Conservation (phyloP, 2,113 vertebrate species). For the Rousettus leschenaultii region DNA sequence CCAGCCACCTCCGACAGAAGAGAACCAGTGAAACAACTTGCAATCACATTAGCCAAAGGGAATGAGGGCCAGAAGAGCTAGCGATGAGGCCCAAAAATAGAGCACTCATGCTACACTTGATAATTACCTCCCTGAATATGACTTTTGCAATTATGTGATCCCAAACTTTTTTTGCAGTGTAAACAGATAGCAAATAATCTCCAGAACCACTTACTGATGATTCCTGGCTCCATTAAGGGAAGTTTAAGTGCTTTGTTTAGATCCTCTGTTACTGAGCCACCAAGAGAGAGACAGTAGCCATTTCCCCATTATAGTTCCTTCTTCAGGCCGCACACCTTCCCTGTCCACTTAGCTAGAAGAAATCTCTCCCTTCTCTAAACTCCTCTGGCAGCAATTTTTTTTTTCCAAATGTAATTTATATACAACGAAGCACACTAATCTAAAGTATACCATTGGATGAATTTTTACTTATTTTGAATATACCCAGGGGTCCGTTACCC, state of each 20-base stretch:
- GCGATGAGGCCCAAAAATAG: slow-evolving; percentile 48
- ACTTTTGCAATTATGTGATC: slow-evolving; percentile 58
- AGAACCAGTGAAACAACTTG: slow-evolving; percentile 25
- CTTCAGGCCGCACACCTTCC: neutral
- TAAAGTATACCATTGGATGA: neutral
- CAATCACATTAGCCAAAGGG: slow-evolving; percentile 58
- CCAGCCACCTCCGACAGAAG: neutral
- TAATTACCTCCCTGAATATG: slow-evolving; percentile 51
- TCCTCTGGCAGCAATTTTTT: neutral
- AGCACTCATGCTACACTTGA: slow-evolving; percentile 56
- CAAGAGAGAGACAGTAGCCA: neutral
- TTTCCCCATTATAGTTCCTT: neutral
- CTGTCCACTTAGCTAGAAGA: neutral
- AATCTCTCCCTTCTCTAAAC: neutral
- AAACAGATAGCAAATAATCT: slow-evolving; percentile 61
- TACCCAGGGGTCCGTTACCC: neutral
- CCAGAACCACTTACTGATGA: slow-evolving; percentile 55
- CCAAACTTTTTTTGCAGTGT: slow-evolving; percentile 4
- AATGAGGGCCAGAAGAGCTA: slow-evolving; percentile 42
- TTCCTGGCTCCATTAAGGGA: slow-evolving; percentile 40
- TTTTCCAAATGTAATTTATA: neutral
- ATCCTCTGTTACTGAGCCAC: neutral
- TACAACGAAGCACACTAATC: neutral
- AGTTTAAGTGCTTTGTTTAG: slow-evolving; percentile 59
- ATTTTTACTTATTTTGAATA: neutral